Base-by-base conservation (phyloP, 2,888 invertebrate genomes). In the Melanchra persicariae region DNA sequence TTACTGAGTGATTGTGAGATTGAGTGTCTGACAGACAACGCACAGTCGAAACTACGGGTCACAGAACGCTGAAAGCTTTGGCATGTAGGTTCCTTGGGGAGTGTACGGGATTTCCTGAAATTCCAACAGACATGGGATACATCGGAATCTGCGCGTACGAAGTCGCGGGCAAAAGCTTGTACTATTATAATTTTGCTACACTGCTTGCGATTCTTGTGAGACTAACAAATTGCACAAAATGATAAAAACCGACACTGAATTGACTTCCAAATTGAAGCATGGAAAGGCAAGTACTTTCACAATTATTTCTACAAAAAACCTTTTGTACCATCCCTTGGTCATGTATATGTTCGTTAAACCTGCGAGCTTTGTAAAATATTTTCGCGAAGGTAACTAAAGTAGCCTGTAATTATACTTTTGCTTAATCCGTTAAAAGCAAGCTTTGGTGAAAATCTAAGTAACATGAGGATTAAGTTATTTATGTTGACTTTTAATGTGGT, bases 371-470 rank as follows among this genome's bases (percentile, higher is more conserved):
- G 30, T 59, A 10, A 78, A 64, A 82, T 55, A 73, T 57, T 67
- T 61, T 71, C 61, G 55, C 52, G 55, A 63, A 45, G 26, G 65
- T n/a, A 34, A 64, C 63, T 72, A 26, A 60, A 82, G 69, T 60
- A 66, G 22, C 47, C 55, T 49, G 63, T 61, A 57, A 79, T 74
- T 72, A 70, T 40, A 19, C 40, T 59, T n/a, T 54, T 64, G 19
- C 26, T 19, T 78, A 68, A 84, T 74, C 76, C 65, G 34, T 71
- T 77, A 71, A 81, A 85, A 77, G 76, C 77, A 73, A 63, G 74
- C 57, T 78, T 62, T 70, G 51, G 45, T 51, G 24, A 24, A 69
- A 70, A 68, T 61, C 60, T 65, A 64, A 49, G 34, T 52, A n/a
- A n/a, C n/a, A n/a, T n/a, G n/a, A n/a, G 61, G 47, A 71, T 71